Evolutionary conservation across 2,113 vertebrate genomes (phyloP).

Genomic region (Fulmarus glacialis): DNA sequence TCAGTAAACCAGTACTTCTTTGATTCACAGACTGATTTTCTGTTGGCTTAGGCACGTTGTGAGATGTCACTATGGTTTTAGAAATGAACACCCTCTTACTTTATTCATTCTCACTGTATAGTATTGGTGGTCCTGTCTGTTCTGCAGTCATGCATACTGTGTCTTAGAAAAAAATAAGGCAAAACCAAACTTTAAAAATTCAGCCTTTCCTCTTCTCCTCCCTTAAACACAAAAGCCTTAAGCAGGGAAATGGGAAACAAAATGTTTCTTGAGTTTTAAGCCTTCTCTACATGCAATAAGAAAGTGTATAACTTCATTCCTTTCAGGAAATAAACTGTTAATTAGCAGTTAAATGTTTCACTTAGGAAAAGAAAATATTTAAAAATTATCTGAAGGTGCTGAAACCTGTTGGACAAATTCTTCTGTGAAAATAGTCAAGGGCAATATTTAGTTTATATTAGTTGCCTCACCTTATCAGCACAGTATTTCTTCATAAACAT

Average conservation of each 20-base stretch:
- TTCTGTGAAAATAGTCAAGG: neutral
- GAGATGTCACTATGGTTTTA: neutral
- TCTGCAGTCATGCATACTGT: neutral
- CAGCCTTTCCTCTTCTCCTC: neutral
- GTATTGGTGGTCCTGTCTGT: neutral
- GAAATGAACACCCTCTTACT: neutral
- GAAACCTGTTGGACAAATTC: neutral
- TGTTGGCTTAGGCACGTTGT: neutral
- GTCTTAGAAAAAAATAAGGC: neutral
- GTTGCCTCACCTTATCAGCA: neutral
- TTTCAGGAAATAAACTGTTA: neutral
- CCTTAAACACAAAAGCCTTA: neutral
- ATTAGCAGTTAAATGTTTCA: neutral
- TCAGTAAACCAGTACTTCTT: neutral
- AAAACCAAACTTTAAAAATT: neutral
- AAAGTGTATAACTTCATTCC: neutral
- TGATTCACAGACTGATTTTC: neutral
- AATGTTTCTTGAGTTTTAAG: neutral
- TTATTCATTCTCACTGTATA: neutral
- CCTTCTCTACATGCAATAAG: neutral
- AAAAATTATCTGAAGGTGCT: neutral
- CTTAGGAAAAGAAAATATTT: neutral
- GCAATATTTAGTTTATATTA: neutral
- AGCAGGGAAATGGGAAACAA: neutral
- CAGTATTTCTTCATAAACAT: neutral